Evolutionary conservation across 2,888 invertebrate genomes (phyloP), one percentile per base, ranked within the genome.

Genomic region (Digitonthophagus gazella): DNA sequence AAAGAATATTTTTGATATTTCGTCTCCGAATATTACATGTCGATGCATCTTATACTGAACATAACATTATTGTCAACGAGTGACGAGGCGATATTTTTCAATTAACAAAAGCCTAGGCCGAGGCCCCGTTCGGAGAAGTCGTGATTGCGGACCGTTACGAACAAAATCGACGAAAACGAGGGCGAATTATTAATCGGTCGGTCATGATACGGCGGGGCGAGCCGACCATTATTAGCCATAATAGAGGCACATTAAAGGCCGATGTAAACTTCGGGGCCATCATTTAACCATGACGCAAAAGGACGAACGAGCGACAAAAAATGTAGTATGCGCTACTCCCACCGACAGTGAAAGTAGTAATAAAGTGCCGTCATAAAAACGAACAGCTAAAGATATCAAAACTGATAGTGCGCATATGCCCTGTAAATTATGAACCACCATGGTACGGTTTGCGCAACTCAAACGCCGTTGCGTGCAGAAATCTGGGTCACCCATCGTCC

Each of bases 181-280:
- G 19, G 20, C 4, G 61, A 20, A 61, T 61, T 61, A 61, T 61
- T 61, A 61, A 61, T 61, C 20, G 61, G 61, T 18, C 61, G 16
- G 61, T 61, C 61, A 61, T 61, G 61, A 61, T 61, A 61, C 20
- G 20, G 61, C 61, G 19, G 61, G 61, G 61, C 19, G 61, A 61
- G 28, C 28, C 28, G 11, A 44, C 28, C 28, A 44, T 44, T 44
- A 44, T 44, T 44, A 44, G 28, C 28, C 28, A 44, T 44, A 44
- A 44, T 44, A 44, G 28, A 44, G 28, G 28, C 28, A 44, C 28
- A 44, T 44, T 44, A 44, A 44, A 44, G 28, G 28, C 28, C 28
- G 28, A 44, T 44, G 28, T 44, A 44, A 44, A 44, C 28, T 44
- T 44, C 28, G 28, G 28, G 28, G 28, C 28, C 28, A 44, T 44